Percentiles rank a stretch among this genome's conserved stretches.
These are phyloP conservation scores for Panagrolaimus sp. DNA, from an alignment of 1,140 invertebrate species.

Conservation along the genomic window DNA sequence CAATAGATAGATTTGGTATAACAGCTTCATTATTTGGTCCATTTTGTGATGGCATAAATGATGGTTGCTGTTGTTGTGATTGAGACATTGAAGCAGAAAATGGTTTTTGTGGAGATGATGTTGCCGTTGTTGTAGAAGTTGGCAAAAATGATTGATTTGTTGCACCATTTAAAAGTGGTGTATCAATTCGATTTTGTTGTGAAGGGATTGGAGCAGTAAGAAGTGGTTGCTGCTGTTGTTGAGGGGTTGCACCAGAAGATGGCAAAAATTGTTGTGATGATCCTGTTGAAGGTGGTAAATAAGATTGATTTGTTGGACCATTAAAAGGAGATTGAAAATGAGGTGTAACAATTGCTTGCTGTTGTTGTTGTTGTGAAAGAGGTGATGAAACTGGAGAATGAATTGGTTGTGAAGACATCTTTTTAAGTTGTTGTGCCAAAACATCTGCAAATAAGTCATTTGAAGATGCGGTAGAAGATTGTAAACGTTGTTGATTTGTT, in stretches of 20 bases:
- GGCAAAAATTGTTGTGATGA: neutral
- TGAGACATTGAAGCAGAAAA: neutral
- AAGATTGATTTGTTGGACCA: neutral
- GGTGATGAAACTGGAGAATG: neutral
- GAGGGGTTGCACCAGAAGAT: neutral
- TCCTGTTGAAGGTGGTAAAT: neutral
- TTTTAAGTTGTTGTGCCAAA: neutral
- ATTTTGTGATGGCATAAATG: neutral
- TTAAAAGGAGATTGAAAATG: neutral
- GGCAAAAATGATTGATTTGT: neutral
- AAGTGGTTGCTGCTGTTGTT: neutral
- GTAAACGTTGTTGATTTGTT: too few relatives aligned
- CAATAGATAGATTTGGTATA: neutral
- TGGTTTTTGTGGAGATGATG: neutral
- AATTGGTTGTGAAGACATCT: neutral
- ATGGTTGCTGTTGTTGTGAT: neutral
- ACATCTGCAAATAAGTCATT: neutral
- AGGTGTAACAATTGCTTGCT: neutral
- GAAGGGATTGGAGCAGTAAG: neutral
- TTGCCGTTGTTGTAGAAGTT: neutral
- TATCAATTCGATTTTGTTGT: neutral
- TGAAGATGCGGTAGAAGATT: too few relatives aligned
- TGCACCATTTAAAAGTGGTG: neutral
- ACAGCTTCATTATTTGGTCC: neutral
- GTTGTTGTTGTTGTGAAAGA: neutral